Evolutionary conservation across 2,113 vertebrate species (phyloP), one percentile per base, ranked within the genome.

Genomic region (Ptychochromis oligacanthus): DNA sequence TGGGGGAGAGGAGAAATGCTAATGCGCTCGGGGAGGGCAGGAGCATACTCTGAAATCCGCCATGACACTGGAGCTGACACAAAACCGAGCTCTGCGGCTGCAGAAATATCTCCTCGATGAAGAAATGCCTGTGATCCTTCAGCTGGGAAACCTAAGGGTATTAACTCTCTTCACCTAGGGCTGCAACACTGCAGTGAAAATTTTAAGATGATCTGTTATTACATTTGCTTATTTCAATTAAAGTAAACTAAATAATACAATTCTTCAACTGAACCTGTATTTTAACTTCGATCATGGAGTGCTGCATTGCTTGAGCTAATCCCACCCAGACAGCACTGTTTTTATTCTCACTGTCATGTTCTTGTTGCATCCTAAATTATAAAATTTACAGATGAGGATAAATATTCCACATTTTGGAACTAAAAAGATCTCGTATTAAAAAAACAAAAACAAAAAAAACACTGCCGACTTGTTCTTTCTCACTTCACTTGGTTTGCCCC

Each of bases 51-150:
- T 92, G 64, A 91, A 90, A 92, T 85, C 89, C 43, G 38, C 90
- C 90, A 65, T 89, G 91, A 93, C 89, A 91, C 80, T 67, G 75
- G 82, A 91, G 88, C 83, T 22, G 85, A 91, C 86, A 86, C 87
- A 86, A 83, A 88, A 79, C 79, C 46, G 36, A 86, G 80, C 67
- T 82, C 88, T 88, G 88, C 11, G 80, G 85, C 85, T 56, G 80
- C 81, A 87, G 46, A 70, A 86, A 81, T 82, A 83, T 81, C 85
- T 87, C 61, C 55, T 36, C 20, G 56, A 70, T 86, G 80, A 86
- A 83, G 38, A 64, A 75, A 81, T 7, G 82, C 72, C 84, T 87
- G 77, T 59, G 83, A 89, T 84, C 72, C 58, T 46, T 34, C 26
- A 24, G 61, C n/a, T 15, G n/a, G 76, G 60, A 75, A 82, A 85